phyloP scores from a whole-genome alignment of 2,797 vertebrate genomes.

The Scolopax rusticola region DNA sequence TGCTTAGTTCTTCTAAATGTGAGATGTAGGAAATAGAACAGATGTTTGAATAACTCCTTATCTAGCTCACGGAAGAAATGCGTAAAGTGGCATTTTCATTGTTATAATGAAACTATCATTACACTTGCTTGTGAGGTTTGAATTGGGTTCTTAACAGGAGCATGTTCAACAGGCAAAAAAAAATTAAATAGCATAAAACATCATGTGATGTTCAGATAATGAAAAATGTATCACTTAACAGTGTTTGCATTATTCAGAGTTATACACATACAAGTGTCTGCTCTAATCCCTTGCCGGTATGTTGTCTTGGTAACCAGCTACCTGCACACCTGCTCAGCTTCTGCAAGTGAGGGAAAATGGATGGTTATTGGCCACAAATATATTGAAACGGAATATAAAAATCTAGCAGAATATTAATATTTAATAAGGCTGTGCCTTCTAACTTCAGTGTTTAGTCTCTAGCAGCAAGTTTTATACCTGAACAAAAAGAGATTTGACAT shows the following conservation, averaged over 20 bases:
- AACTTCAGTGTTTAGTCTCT: conserved; percentile 64
- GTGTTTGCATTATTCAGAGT: conserved; percentile 86
- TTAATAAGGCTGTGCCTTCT: conserved; percentile 78
- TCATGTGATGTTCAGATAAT: conserved; percentile 78
- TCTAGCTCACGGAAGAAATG: conserved; percentile 44
- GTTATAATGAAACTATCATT: conserved; percentile 77
- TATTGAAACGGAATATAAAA: conserved; percentile 79
- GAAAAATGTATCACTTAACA: conserved; percentile 84
- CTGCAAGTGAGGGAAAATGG: conserved; percentile 75
- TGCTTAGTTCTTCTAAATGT: conserved; percentile 73
- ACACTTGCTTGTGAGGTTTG: conserved; percentile 71
- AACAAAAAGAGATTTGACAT: conserved; percentile 61
- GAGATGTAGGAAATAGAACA: conserved; percentile 69
- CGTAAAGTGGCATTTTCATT: conserved; percentile 67
- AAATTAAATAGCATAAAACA: conserved; percentile 60
- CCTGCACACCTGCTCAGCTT: conserved; percentile 83
- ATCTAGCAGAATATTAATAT: conserved; percentile 81
- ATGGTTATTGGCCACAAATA: conserved; percentile 79
- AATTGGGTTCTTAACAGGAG: conserved; percentile 72
- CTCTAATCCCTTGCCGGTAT: conserved; percentile 82
- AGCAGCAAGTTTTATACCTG: conserved; percentile 60
- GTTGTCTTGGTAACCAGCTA: conserved; percentile 87
- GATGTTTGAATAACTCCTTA: conserved; percentile 75
- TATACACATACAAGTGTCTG: conserved; percentile 79
- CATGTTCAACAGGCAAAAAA: conserved; percentile 70